Percentiles rank a stretch among this genome's conserved stretches.
These are phyloP conservation scores for Gadus chalcogrammus DNA, from an alignment of 2,113 vertebrate genomes.

Conservation along the genomic window DNA sequence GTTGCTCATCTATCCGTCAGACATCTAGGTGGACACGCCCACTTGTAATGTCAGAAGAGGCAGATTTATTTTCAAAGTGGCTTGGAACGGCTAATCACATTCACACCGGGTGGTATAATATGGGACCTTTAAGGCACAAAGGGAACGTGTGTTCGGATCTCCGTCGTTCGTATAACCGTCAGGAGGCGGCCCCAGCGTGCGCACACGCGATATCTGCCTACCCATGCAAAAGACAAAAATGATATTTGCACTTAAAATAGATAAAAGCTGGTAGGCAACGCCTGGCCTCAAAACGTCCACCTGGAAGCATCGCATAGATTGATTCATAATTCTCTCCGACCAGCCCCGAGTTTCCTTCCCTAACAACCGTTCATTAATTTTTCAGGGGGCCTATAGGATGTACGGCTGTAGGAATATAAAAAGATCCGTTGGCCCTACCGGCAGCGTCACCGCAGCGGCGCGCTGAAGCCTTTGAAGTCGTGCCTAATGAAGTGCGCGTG, in stretches of 20 bases:
- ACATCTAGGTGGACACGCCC: no score
- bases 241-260: no score
- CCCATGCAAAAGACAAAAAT: neutral
- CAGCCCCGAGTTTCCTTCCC: slow-evolving; percentile 45
- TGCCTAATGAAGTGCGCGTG: slow-evolving; percentile 65
- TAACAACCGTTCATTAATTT: slow-evolving; percentile 63
- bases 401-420: slow-evolving; percentile 46
- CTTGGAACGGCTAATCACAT: no score
- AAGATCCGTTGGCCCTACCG: slow-evolving; percentile 51
- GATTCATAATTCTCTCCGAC: slow-evolving; percentile 50
- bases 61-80: no score
- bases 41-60: no score
- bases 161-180: no score
- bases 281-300: slow-evolving; percentile 51
- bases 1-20: no score
- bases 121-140: no score
- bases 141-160: no score
- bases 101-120: no score
- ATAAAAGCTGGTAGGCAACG: neutral
- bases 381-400: slow-evolving; percentile 48
- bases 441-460: no score
- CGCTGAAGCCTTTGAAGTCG: slow-evolving; percentile 57
- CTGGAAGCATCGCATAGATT: slow-evolving; percentile 30
- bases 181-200: no score
- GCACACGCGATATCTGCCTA: neutral